These are phyloP conservation scores for Leptinotarsa tumamoca DNA, from an alignment of 2,888 invertebrate genomes.

Conservation along the genomic window DNA sequence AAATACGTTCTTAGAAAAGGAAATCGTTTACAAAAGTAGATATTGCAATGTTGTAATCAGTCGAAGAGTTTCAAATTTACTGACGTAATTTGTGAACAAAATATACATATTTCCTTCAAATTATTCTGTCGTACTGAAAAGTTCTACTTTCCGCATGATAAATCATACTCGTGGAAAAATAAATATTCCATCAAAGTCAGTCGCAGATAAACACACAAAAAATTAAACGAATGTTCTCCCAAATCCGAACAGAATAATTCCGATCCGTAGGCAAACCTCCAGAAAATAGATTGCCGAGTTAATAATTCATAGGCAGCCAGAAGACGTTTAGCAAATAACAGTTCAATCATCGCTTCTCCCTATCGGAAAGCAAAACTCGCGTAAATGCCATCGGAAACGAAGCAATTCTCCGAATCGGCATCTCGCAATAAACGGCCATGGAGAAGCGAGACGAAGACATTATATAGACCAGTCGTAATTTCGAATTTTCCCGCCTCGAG, in stretches of 20 bases:
- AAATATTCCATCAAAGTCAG: no score
- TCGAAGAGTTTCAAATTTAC: no score
- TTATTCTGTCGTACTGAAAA: no score
- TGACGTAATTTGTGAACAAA: no score
- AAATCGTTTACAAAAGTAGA: no score
- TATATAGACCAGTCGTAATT: slow-evolving; percentile 8
- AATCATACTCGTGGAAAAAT: no score
- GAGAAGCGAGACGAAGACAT: slow-evolving; percentile 1
- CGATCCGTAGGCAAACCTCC: slow-evolving; percentile 16
- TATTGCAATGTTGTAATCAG: no score
- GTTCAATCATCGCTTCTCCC: slow-evolving; percentile 40
- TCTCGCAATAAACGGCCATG: slow-evolving; percentile 39
- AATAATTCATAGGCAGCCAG: slow-evolving; percentile 41
- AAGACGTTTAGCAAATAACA: slow-evolving; percentile 41
- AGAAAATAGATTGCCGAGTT: slow-evolving; percentile 32
- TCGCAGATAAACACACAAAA: no score
- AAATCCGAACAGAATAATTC: slow-evolving; percentile 7
- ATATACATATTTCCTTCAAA: no score
- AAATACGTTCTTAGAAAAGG: no score
- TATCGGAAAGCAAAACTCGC: slow-evolving; percentile 39
- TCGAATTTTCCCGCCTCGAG: not conserved
- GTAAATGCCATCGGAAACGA: slow-evolving; percentile 50
- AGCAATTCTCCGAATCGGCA: slow-evolving; percentile 45
- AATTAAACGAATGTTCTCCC: not conserved
- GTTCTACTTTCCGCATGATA: no score